These are phyloP conservation scores for Apodemus speciosus DNA, from an alignment of 2,113 vertebrate genomes.

Conservation along the genomic window DNA sequence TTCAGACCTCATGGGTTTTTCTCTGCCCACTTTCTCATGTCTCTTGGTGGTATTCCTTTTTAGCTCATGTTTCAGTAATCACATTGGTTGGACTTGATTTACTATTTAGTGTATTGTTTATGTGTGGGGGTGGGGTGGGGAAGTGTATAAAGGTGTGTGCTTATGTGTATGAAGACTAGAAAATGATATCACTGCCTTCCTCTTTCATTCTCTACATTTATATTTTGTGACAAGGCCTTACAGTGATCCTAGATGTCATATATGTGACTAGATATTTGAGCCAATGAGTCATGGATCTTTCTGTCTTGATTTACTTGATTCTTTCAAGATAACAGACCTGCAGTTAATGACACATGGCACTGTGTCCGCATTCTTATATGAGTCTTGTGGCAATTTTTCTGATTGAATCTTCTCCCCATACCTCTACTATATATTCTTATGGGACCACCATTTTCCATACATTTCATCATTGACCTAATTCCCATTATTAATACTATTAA, in stretches of 20 bases:
- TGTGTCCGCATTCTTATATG: too few species aligned
- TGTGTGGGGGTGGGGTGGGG: rapidly evolving
- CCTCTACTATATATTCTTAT: not conserved
- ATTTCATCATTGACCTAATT: not conserved
- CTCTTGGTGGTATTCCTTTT: not conserved
- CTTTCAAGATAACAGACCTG: not conserved
- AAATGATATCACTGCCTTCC: not conserved
- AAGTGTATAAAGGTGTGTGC: too few species aligned
- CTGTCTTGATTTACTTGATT: not conserved
- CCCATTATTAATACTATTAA: not conserved
- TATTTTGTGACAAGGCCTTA: not conserved
- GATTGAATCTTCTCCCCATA: not conserved
- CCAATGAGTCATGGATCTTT: too few species aligned
- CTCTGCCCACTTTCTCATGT: not conserved
- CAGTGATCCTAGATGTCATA: not conserved
- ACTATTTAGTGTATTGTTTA: not conserved
- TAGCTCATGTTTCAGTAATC: not conserved
- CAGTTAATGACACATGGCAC: not conserved
- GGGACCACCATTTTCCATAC: not conserved
- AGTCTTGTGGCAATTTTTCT: not conserved
- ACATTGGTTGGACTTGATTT: not conserved
- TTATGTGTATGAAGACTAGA: not conserved
- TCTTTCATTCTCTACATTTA: not conserved
- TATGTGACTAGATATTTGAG: not conserved
- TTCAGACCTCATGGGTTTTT: not conserved